These are phyloP conservation scores for Oreochromis grahami DNA, from an alignment of 2,797 vertebrate species.

Conservation along the genomic window DNA sequence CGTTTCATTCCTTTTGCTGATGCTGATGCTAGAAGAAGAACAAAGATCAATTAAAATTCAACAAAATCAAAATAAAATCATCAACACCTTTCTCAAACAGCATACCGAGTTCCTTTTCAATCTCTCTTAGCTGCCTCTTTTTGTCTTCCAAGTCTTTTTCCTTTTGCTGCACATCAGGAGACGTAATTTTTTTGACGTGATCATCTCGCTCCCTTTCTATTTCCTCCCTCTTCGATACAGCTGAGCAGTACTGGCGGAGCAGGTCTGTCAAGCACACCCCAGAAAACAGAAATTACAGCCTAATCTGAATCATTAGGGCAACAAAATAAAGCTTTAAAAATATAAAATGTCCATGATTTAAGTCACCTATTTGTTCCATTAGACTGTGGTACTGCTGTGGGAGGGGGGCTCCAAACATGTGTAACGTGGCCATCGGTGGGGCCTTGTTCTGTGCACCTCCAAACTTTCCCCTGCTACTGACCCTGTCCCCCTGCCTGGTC, in stretches of 20 bases:
- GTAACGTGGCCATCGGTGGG: conserved; percentile 74
- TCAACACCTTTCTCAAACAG: no score
- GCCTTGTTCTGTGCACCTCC: conserved; percentile 90
- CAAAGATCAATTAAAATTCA: no score
- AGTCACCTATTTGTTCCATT: conserved; percentile 77
- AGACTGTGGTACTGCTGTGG: conserved; percentile 70
- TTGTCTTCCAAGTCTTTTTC: no score
- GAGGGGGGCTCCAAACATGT: conserved; percentile 85
- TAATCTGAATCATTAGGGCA: background rate
- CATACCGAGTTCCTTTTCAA: no score
- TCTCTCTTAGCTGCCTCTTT: no score
- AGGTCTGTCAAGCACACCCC: conserved; percentile 64
- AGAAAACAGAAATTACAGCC: background rate
- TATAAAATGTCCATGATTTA: background rate
- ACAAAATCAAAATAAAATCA: no score
- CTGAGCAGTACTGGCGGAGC: conserved; percentile 72
- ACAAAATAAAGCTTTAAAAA: background rate
- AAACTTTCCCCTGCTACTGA: conserved; percentile 86
- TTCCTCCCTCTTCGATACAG: conserved; percentile 61
- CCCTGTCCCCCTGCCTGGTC: conserved; percentile 85
- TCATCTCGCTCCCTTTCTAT: conserved; percentile 54
- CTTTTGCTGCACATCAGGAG: conserved; percentile 67
- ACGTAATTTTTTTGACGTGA: conserved; percentile 42
- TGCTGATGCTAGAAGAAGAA: no score
- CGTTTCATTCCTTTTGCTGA: no score